Evolutionary conservation across 2,888 invertebrate genomes (phyloP), one percentile per base, ranked within the genome.

Genomic region (Hofmannophila pseudospretella): DNA sequence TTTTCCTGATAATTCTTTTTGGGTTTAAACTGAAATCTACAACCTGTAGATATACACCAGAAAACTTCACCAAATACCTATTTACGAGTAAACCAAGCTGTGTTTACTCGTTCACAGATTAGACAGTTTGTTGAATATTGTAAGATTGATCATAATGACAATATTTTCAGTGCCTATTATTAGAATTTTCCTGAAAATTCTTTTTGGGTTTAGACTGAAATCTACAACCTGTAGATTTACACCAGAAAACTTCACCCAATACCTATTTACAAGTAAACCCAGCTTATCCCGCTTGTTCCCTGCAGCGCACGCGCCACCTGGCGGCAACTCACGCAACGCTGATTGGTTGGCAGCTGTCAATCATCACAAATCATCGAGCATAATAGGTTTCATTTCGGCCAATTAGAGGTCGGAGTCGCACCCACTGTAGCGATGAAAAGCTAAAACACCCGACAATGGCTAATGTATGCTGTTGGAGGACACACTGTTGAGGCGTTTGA

Each of bases 291-390:
- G 9, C 14, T 14, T n/a, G 16, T 23, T 32, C 16, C 33, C 26
- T 5, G 16, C 39, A 37, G 39, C 54, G 66, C 72, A 74, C 72
- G 67, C 70, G 75, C 74, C 77, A 76, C 71, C 76, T 77, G 71
- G 77, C 51, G 51, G 57, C 42, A 40, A 38, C 47, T 56, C 76
- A 72, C 69, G 74, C 73, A 58, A 71, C 51, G 35, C 44, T 68
- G 79, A 84, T 80, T 81, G 85, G 61, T 80, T 81, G 16, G 16
- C 84, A 79, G 79, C 81, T 81, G 84, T 74, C 84, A 80, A 81
- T 84, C 79, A 75, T 49, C 56, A 69, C 62, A 64, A 68, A 70
- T 71, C 74, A 71, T 65, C 55, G 58, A 53, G 56, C 56, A 70
- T 79, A 75, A 76, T 74, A 71, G 69, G 74, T 69, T 69, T 61